Percentiles rank a stretch among this genome's conserved stretches.
phyloP scores from a whole-genome alignment of 2,113 vertebrate species.

The Heterocephalus glaber region DNA sequence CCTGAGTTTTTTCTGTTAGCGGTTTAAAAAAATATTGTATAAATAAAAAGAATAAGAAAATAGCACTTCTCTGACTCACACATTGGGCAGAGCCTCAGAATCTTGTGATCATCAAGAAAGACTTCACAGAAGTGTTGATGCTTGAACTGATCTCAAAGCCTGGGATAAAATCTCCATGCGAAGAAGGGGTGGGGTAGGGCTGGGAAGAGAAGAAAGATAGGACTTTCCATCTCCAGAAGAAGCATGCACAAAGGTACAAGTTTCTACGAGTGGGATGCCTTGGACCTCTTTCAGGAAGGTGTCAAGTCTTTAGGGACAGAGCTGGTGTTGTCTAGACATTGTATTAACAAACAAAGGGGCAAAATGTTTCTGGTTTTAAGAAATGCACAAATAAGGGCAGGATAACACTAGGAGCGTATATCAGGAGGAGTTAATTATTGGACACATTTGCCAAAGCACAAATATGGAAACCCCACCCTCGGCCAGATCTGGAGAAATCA shows the following conservation, averaged over 20 bases:
- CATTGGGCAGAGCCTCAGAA: slow-evolving; percentile 59
- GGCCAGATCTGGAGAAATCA: slow-evolving; percentile 73
- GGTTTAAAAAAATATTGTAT: slow-evolving; percentile 75
- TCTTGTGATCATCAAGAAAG: slow-evolving; percentile 70
- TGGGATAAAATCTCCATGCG: neutral
- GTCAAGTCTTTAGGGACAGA: neutral
- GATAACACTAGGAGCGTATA: neutral
- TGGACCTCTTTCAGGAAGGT: neutral
- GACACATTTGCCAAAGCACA: slow-evolving; percentile 51
- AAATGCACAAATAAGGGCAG: slow-evolving; percentile 25
- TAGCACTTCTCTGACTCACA: slow-evolving; percentile 71
- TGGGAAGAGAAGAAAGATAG: neutral
- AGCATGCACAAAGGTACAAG: neutral
- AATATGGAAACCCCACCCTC: slow-evolving; percentile 67
- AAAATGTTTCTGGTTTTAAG: slow-evolving; percentile 48
- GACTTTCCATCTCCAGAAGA: neutral
- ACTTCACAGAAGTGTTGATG: slow-evolving; percentile 65
- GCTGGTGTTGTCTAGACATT: neutral
- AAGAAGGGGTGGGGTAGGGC: neutral
- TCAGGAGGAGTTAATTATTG: slow-evolving; percentile 53
- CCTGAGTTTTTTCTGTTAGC: slow-evolving; percentile 53
- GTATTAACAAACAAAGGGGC: neutral
- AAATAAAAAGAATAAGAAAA: slow-evolving; percentile 79
- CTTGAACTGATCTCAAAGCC: slow-evolving; percentile 31
- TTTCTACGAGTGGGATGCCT: neutral